Percentiles rank a stretch among this genome's conserved stretches.
These are phyloP conservation scores for Synchiropus splendidus DNA, from an alignment of 2,113 vertebrate species.

Conservation along the genomic window DNA sequence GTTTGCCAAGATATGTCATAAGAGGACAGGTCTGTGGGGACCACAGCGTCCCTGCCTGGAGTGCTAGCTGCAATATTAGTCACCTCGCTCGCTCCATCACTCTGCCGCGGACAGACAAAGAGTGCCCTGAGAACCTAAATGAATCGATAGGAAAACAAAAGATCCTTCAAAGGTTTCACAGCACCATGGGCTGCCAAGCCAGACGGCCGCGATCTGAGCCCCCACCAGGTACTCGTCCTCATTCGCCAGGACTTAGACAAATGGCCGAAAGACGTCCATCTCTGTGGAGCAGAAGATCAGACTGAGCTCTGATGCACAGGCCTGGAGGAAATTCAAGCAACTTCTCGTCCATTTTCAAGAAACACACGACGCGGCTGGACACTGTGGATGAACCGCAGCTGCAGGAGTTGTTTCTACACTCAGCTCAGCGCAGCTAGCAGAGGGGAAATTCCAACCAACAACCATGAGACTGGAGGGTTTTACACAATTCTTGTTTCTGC, in stretches of 20 bases:
- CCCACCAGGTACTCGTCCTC: constrained; percentile 15
- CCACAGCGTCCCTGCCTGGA: constrained; percentile 25
- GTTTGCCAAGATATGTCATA: constrained; percentile 50
- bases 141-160: constrained; percentile 42
- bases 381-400: no score
- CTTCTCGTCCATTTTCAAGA: no score
- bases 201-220: constrained; percentile 11
- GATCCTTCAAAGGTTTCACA: constrained; percentile 36
- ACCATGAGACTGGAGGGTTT: no score
- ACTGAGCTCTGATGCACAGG: no score
- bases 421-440: no score
- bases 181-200: constrained; percentile 21
- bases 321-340: no score
- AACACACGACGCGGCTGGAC: no score
- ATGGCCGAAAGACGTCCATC: constrained; percentile 14
- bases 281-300: no score
- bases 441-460: no score
- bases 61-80: constrained; percentile 27
- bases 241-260: constrained; percentile 18
- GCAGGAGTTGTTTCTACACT: no score
- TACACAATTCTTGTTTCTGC: no score
- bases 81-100: constrained; percentile 25
- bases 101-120: constrained; percentile 31
- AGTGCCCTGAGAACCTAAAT: constrained; percentile 38
- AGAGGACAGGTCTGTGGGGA: constrained; percentile 21